These are phyloP conservation scores for Sweltsa coloradensis DNA, from an alignment of 1,140 invertebrate species.

Conservation along the genomic window DNA sequence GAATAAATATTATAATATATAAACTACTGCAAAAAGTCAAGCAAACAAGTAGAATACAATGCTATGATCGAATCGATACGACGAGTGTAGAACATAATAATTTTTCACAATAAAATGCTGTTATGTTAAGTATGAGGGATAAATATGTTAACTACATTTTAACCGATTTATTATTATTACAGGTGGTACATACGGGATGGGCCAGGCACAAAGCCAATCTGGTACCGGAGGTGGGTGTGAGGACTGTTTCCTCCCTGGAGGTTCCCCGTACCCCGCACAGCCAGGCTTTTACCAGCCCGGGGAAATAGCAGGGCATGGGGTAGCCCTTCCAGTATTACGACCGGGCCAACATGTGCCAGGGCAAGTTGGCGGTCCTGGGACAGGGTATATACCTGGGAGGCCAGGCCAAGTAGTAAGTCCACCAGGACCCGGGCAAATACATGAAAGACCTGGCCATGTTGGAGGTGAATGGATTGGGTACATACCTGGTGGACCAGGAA, in stretches of 20 bases:
- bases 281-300: too few species aligned
- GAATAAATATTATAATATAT: too few species aligned
- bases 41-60: too few species aligned
- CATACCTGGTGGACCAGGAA: not conserved
- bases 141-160: too few species aligned
- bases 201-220: slow-evolving; percentile 62
- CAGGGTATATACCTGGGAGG: not conserved
- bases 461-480: not conserved
- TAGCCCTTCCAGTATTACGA: too few species aligned
- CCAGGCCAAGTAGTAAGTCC: slow-evolving; percentile 15
- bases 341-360: not conserved
- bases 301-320: too few species aligned
- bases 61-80: too few species aligned
- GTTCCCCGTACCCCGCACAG: slow-evolving; percentile 13
- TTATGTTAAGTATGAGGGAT: too few species aligned
- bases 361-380: slow-evolving; percentile 6
- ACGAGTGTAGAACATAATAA: too few species aligned
- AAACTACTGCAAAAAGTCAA: too few species aligned
- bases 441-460: not conserved
- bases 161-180: slow-evolving; percentile 12
- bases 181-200: slow-evolving; percentile 63
- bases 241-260: slow-evolving; percentile 31
- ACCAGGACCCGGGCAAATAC: not conserved
- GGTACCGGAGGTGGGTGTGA: slow-evolving; percentile 30
- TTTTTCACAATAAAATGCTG: too few species aligned